phyloP scores from a whole-genome alignment of 2,888 invertebrate species.

The Oscheius sp. region DNA sequence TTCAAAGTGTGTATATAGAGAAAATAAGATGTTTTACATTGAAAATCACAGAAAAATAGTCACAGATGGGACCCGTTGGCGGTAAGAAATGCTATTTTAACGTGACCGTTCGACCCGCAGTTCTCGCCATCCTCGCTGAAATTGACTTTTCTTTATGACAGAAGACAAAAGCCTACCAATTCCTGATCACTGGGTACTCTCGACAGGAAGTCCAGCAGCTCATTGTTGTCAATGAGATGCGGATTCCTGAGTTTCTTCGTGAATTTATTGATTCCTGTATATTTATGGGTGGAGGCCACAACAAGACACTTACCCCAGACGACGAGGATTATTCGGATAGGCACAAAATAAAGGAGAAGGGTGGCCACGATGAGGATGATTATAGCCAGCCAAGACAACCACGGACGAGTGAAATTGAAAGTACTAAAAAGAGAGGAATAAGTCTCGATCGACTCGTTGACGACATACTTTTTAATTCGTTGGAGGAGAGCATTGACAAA shows the following conservation, averaged over 20 bases:
- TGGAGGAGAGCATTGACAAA: constrained; percentile 93
- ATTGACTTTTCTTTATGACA: neutral
- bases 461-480: constrained; percentile 86
- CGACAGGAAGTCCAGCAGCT: constrained; percentile 91
- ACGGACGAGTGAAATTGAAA: constrained; percentile 96
- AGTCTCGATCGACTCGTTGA: neutral
- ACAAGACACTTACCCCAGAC: constrained; percentile 86
- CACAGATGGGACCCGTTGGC: constrained; percentile 2
- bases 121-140: constrained; percentile 30
- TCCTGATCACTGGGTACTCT: constrained; percentile 93
- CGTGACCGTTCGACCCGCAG: constrained; percentile 28
- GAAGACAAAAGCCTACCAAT: constrained; percentile 79
- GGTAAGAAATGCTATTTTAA: constrained; percentile 1
- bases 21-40: constrained; percentile 10
- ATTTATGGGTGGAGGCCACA: neutral
- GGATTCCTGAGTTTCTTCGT: constrained; percentile 90
- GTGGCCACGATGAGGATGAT: constrained; percentile 82
- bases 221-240: constrained; percentile 95
- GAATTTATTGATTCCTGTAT: constrained; percentile 86
- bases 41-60: neutral
- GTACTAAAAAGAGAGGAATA: constrained; percentile 80
- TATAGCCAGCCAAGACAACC: constrained; percentile 91
- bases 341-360: constrained; percentile 87
- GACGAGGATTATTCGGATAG: constrained; percentile 88
- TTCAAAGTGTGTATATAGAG: constrained; percentile 3